phyloP scores from a whole-genome alignment of 2,888 invertebrate species.

The Cepaea hortensis region DNA sequence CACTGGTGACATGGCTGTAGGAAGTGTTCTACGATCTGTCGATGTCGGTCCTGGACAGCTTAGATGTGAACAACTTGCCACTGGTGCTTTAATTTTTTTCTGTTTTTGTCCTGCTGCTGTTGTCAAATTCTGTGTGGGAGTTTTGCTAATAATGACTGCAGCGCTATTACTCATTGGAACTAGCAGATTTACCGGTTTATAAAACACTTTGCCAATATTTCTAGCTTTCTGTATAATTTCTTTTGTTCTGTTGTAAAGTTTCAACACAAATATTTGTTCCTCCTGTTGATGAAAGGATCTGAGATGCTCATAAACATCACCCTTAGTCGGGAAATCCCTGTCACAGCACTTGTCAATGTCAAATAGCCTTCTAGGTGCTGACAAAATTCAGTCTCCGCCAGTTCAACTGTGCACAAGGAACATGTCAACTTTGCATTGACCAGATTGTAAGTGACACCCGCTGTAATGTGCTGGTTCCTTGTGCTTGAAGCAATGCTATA shows the following conservation, averaged over 20 bases:
- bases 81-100: background rate
- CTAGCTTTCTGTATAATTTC: conserved; percentile 17
- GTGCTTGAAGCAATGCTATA: conserved; percentile 19
- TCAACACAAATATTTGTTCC: background rate
- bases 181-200: background rate
- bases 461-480: background rate
- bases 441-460: conserved; percentile 4
- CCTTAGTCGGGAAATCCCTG: background rate
- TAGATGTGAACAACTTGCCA: background rate
- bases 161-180: background rate
- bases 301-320: background rate
- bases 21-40: background rate
- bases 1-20: background rate
- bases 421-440: background rate
- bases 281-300: background rate
- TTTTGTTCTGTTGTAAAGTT: background rate
- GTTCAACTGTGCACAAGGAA: conserved; percentile 24
- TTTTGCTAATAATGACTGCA: background rate
- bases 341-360: conserved; percentile 11
- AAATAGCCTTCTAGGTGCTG: conserved; percentile 29
- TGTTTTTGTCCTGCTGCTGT: background rate
- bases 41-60: background rate
- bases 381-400: conserved; percentile 18
- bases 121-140: background rate
- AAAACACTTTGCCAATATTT: background rate